These are phyloP conservation scores for Anaspis maculata DNA, from an alignment of 2,888 invertebrate genomes.

Conservation along the genomic window DNA sequence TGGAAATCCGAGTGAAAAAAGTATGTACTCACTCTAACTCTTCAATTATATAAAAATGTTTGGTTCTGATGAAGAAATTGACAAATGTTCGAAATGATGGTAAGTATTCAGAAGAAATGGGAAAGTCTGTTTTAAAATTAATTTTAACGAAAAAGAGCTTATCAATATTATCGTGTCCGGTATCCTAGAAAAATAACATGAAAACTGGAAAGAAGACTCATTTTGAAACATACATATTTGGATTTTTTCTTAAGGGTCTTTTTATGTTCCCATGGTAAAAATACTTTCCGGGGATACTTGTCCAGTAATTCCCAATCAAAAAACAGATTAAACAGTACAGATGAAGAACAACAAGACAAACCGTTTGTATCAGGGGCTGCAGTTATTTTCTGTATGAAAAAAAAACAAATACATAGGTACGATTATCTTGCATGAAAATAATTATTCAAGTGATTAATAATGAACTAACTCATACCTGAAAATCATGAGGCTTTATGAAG, in stretches of 20 bases:
- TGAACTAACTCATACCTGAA: constrained; percentile 45
- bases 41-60: constrained; percentile 56
- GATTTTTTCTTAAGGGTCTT: constrained; percentile 1
- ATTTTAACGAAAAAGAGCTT: constrained; percentile 61
- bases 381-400: constrained; percentile 53
- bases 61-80: constrained; percentile 53
- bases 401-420: constrained; percentile 7
- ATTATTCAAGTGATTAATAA: constrained; percentile 3
- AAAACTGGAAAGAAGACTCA: not conserved
- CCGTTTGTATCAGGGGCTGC: constrained; percentile 48
- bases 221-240: constrained; percentile 1
- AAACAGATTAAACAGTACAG: constrained; percentile 59
- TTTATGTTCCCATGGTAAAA: constrained; percentile 52
- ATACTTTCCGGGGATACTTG: constrained; percentile 54
- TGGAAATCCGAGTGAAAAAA: no score
- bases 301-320: constrained; percentile 56
- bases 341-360: constrained; percentile 46
- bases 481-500: constrained; percentile 52
- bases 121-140: constrained; percentile 50
- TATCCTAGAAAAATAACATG: not conserved
- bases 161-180: constrained; percentile 48
- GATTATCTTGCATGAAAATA: no score
- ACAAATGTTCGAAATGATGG: constrained; percentile 63
- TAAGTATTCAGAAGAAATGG: constrained; percentile 45
- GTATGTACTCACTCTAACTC: constrained; percentile 68